Base-by-base conservation (phyloP, 2,888 invertebrate species). In the Aphodius sticticus region DNA sequence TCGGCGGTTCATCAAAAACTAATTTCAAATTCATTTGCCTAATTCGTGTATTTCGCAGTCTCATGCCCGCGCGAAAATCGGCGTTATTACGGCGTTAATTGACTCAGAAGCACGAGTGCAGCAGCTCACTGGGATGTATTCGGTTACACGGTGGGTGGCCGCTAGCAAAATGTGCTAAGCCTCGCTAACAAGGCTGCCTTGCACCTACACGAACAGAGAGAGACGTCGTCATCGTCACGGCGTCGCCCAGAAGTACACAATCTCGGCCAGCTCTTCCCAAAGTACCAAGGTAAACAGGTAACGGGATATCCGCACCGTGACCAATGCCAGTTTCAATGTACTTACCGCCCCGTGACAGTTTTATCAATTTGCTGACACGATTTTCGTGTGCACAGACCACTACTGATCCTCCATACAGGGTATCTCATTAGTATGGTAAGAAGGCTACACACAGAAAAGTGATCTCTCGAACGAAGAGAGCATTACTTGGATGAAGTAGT, bases 221-320 rank as follows among this genome's bases (percentile, higher is more conserved):
- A 2, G 16, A 26, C 74, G 35, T 74, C 14, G 37, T 2, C 74
- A 15, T 74, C 74, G 74, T 74, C 37, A 26, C 15, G 36, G 26
- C n/a, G 35, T 74, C 16, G 35, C n/a, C 26, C 37, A 12, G 70
- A 70, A 37, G 69, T 16, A 26, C 35, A 69, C 70, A 77, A 77
- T 77, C 77, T 70, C 77, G 77, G 77, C 70, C 77, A 77, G 71
- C 78, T 69, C 76, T 70, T 37, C 72, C 15, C 16, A 69, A 76
- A 69, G 78, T 70, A 36, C 26, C 70, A 75, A 76, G 76, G 78
- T 76, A 78, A 78, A 78, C 78, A 36, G 35, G 78, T 78, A 78
- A 78, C 76, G 26, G 69, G 78, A 78, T 78, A 78, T 75, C 78
- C 69, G 76, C 69, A 69, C 26, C 74, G 74, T 74, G 78, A 72